phyloP scores from a whole-genome alignment of 2,797 vertebrate species.

The Sebastes goodei region DNA sequence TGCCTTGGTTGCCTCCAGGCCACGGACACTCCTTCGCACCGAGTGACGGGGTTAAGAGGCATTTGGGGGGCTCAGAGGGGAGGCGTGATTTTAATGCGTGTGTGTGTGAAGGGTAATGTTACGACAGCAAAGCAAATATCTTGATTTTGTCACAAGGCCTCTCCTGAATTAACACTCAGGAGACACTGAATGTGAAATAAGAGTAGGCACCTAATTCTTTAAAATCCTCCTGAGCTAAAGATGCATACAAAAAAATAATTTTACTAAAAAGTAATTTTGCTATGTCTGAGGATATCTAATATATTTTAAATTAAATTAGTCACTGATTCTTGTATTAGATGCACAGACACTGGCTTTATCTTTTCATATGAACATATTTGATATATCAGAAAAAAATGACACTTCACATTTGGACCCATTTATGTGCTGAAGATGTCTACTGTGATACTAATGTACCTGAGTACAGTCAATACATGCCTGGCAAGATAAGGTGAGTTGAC shows the following conservation, averaged over 20 bases:
- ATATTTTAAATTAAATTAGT: slow-evolving; percentile 16
- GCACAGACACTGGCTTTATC: background rate
- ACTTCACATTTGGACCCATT: background rate
- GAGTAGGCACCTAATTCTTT: background rate
- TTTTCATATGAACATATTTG: background rate
- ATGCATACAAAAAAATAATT: background rate
- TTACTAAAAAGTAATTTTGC: background rate
- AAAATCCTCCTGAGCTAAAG: background rate
- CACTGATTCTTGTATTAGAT: background rate
- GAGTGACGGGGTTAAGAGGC: slow-evolving; percentile 60
- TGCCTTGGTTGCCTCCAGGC: slow-evolving; percentile 46
- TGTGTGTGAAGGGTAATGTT: slow-evolving; percentile 7
- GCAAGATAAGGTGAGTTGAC: background rate
- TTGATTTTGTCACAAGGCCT: background rate
- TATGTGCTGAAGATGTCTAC: background rate
- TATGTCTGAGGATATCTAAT: background rate
- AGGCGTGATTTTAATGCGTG: slow-evolving; percentile 12
- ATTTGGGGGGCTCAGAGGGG: slow-evolving; percentile 19
- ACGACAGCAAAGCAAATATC: background rate
- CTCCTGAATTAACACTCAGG: background rate
- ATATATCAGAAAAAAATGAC: background rate
- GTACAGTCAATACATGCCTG: background rate
- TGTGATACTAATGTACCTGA: background rate
- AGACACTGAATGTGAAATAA: background rate
- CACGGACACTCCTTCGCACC: slow-evolving; percentile 30